These are phyloP conservation scores for Simalia tracyae DNA, from an alignment of 2,797 vertebrate species.

Conservation along the genomic window DNA sequence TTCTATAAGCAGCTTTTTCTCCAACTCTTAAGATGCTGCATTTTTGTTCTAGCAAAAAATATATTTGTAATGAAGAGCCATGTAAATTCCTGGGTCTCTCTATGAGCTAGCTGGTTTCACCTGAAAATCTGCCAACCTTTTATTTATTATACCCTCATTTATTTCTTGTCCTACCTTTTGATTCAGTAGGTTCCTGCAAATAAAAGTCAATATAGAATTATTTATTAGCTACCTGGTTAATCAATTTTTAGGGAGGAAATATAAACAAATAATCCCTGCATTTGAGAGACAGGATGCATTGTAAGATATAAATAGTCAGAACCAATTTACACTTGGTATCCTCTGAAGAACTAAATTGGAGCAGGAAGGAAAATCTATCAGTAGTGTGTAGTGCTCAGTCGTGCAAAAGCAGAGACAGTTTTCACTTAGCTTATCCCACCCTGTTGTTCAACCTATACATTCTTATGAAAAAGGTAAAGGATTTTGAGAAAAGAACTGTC, in stretches of 20 bases:
- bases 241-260: not conserved
- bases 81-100: not conserved
- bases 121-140: not conserved
- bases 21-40: not conserved
- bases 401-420: not conserved
- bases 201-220: not conserved
- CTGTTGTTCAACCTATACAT: not conserved
- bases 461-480: slow-evolving; percentile 18
- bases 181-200: not conserved
- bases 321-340: not conserved
- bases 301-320: not conserved
- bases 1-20: not conserved
- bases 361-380: slow-evolving; percentile 23
- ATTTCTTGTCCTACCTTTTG: not conserved
- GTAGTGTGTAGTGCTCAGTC: not conserved
- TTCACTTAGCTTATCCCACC: not conserved
- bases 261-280: not conserved
- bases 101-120: not conserved
- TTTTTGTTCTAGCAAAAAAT: not conserved
- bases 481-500: not conserved
- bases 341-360: slow-evolving; percentile 6
- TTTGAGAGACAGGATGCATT: not conserved
- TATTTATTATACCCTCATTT: not conserved
- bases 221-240: not conserved
- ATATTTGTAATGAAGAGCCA: not conserved